phyloP scores from a whole-genome alignment of 2,797 vertebrate genomes.

The Anableps anableps region DNA sequence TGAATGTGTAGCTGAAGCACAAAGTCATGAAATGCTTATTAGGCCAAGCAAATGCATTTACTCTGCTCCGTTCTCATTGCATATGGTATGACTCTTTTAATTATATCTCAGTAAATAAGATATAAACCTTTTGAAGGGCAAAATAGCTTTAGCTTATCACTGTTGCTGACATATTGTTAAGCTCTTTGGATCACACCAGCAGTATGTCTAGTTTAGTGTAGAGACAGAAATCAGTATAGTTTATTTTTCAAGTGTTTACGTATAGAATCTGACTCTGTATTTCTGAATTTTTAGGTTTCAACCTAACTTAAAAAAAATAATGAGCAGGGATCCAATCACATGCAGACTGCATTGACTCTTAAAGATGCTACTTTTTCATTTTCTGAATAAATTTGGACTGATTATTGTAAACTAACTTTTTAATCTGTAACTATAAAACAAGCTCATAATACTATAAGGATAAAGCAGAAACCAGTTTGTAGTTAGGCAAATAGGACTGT shows the following conservation, averaged over 20 bases:
- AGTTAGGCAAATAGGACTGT: background rate
- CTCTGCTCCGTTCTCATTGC: background rate
- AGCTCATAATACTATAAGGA: background rate
- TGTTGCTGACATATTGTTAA: background rate
- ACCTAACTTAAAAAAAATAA: too few species aligned
- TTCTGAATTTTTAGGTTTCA: too few species aligned
- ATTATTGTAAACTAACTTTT: background rate
- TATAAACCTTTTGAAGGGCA: background rate
- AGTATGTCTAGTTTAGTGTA: background rate
- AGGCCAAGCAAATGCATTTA: constrained; percentile 5
- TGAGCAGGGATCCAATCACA: too few species aligned
- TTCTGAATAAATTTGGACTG: background rate
- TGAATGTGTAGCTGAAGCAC: background rate
- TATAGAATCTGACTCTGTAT: background rate
- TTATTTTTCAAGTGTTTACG: too few species aligned
- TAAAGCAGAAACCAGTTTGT: background rate
- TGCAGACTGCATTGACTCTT: too few species aligned
- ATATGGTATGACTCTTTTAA: constrained; percentile 3
- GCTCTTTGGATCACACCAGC: background rate
- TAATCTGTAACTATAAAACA: too few species aligned
- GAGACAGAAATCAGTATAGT: background rate
- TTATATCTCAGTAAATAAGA: constrained; percentile 5
- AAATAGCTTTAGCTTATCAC: background rate
- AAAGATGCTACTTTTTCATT: background rate
- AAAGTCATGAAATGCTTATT: background rate